Evolutionary conservation across 2,797 vertebrate species (phyloP).

Genomic region (Brachyrhaphis roseni): DNA sequence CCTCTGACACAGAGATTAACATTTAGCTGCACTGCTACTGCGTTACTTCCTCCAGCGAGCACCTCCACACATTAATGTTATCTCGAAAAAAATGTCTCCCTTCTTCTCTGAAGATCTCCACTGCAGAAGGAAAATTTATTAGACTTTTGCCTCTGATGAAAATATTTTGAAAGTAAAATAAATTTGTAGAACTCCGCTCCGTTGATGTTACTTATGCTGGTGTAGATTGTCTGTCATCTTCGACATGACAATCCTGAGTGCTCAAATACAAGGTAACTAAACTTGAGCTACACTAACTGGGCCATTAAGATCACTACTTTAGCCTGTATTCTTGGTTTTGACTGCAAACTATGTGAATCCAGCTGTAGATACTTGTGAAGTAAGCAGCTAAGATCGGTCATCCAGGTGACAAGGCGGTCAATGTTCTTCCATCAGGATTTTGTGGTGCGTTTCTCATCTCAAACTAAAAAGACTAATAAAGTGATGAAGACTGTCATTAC

Average conservation of each 20-base stretch:
- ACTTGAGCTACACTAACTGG: neutral
- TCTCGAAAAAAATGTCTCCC: neutral
- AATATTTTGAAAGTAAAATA: constrained; percentile 12
- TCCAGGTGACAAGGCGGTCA: neutral
- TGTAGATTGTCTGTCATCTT: neutral
- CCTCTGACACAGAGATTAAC: constrained; percentile 46
- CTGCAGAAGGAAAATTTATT: neutral
- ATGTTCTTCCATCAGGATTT: neutral
- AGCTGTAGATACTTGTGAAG: neutral
- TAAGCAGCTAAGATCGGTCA: neutral
- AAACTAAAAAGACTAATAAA: neutral
- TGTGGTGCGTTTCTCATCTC: neutral
- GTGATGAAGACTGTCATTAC: neutral
- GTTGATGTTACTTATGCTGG: neutral
- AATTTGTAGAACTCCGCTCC: neutral
- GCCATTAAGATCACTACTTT: neutral
- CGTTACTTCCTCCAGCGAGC: constrained; percentile 14
- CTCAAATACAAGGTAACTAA: neutral
- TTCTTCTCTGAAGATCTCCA: neutral
- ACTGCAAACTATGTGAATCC: neutral
- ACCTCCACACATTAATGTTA: constrained; percentile 8
- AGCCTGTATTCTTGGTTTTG: neutral
- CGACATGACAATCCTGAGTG: neutral
- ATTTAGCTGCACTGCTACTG: constrained; percentile 33
- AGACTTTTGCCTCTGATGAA: constrained; percentile 4